Evolutionary conservation across 2,113 vertebrate species (phyloP).

Genomic region (Hippocampus mohnikei): DNA sequence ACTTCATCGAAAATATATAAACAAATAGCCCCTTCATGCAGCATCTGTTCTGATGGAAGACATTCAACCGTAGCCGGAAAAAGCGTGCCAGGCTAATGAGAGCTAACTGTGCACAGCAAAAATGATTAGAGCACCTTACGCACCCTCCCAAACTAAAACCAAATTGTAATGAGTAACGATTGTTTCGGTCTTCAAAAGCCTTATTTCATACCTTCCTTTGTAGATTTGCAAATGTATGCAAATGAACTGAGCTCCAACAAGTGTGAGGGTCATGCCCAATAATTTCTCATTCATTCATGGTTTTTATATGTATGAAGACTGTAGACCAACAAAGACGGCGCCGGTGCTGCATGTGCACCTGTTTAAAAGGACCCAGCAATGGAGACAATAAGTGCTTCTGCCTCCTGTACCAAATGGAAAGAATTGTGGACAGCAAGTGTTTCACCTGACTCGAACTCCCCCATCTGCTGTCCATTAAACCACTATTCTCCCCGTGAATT

Average conservation of each 20-base stretch:
- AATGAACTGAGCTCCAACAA: conserved; percentile 27
- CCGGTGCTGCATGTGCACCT: conserved; percentile 11
- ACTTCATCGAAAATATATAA: conserved; percentile 59
- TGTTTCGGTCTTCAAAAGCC: conserved; percentile 3
- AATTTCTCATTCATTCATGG: conserved; percentile 24
- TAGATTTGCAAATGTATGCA: conserved; percentile 31
- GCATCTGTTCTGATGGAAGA: conserved; percentile 64
- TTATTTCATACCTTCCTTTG: conserved; percentile 10
- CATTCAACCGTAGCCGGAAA: conserved; percentile 53
- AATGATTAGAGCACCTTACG: conserved; percentile 53
- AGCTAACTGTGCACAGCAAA: conserved; percentile 57
- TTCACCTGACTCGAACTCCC: conserved; percentile 21
- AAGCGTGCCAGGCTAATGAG: conserved; percentile 55
- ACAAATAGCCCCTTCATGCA: conserved; percentile 54
- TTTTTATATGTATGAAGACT: conserved; percentile 9
- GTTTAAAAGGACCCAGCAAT: conserved; percentile 15
- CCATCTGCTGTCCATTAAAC: conserved; percentile 34
- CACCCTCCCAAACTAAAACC: conserved; percentile 19
- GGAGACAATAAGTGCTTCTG: conserved; percentile 10
- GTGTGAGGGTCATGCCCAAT: conserved; percentile 34
- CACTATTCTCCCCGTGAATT: conserved; percentile 29
- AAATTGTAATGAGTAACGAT: background rate
- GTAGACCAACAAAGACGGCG: conserved; percentile 6
- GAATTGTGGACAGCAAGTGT: conserved; percentile 22
- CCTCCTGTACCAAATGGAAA: conserved; percentile 13